Evolutionary conservation across 2,113 vertebrate species (phyloP).

Genomic region (Nannobrachium achirus): DNA sequence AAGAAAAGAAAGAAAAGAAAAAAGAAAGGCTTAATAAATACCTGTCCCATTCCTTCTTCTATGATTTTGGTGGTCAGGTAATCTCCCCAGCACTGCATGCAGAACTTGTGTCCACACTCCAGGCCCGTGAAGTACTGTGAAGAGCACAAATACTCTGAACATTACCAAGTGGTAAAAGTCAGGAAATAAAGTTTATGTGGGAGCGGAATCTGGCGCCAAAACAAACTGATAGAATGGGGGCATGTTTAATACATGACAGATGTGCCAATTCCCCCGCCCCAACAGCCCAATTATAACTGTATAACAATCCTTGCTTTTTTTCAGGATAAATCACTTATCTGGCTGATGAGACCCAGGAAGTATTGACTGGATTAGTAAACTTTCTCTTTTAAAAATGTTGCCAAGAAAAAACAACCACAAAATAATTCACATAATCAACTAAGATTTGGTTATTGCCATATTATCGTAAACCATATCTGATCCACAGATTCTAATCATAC

Average conservation of each 20-base stretch:
- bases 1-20: too few species aligned
- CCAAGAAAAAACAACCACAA: not conserved
- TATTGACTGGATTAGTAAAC: too few species aligned
- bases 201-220: not conserved
- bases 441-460: not conserved
- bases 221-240: not conserved
- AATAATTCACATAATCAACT: not conserved
- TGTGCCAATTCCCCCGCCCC: too few species aligned
- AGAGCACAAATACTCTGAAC: constrained; percentile 17
- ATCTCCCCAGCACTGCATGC: constrained; percentile 99
- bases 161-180: not conserved
- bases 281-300: too few species aligned
- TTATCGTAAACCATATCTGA: too few species aligned
- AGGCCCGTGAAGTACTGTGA: constrained; percentile 97
- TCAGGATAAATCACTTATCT: too few species aligned
- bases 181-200: not conserved
- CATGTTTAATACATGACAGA: not conserved
- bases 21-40: constrained; percentile 60
- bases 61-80: constrained; percentile 99
- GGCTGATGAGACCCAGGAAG: too few species aligned
- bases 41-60: constrained; percentile 99
- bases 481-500: too few species aligned
- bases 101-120: constrained; percentile 99
- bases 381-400: too few species aligned
- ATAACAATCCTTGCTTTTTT: too few species aligned